Conservation (phyloP, 2,797 vertebrate genomes). For the Ptychobarbus kaznakovi region DNA sequence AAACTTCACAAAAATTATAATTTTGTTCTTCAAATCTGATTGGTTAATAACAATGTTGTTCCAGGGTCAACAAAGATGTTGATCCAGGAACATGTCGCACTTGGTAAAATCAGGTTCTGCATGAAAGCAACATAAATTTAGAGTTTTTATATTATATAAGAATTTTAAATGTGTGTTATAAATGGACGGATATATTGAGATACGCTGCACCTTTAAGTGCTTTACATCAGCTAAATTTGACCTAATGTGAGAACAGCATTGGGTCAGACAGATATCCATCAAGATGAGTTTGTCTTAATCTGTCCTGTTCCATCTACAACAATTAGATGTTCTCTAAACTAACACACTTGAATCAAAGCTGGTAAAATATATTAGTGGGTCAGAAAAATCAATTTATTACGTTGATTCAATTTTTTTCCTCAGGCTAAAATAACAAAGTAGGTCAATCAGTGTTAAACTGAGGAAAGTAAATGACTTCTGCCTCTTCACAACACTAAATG, state of each 20-base stretch:
- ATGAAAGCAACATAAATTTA: not conserved
- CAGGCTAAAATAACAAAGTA: slow-evolving; percentile 58
- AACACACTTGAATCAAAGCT: slow-evolving; percentile 28
- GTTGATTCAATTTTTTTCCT: slow-evolving; percentile 55
- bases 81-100: no score
- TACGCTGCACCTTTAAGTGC: not conserved
- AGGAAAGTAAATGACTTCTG: slow-evolving; percentile 50
- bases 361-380: slow-evolving; percentile 51
- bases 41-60: no score
- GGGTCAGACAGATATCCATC: slow-evolving; percentile 1
- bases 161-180: not conserved
- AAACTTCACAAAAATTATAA: no score
- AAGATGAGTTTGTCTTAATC: not conserved
- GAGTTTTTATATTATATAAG: not conserved
- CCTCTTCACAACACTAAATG: slow-evolving; percentile 40
- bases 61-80: no score
- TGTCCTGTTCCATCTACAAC: slow-evolving; percentile 3
- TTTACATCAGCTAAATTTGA: not conserved
- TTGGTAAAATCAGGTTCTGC: no score
- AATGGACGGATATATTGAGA: not conserved
- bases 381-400: slow-evolving; percentile 52
- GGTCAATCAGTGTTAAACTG: slow-evolving; percentile 58
- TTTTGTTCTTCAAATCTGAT: no score
- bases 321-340: slow-evolving; percentile 7
- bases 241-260: slow-evolving; percentile 1